Conservation (phyloP, 2,888 invertebrate species). For the Lymantria dispar region DNA sequence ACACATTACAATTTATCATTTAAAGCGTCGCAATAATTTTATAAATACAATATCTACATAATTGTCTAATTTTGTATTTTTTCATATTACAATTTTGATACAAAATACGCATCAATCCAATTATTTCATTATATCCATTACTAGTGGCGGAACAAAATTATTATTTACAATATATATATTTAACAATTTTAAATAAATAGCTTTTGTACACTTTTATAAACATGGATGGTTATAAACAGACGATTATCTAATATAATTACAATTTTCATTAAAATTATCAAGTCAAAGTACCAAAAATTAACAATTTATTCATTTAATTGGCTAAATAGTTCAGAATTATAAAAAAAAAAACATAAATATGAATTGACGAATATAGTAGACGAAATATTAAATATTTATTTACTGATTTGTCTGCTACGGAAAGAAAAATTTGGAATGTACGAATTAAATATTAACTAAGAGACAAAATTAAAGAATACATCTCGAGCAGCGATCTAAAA, state of each 20-base stretch:
- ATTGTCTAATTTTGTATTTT: slow-evolving; percentile 5
- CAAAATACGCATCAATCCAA: background rate
- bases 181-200: slow-evolving; percentile 19
- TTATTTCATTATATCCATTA: background rate
- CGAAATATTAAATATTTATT: too few relatives aligned
- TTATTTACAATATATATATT: slow-evolving; percentile 46
- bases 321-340: background rate
- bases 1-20: slow-evolving; percentile 2
- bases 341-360: background rate
- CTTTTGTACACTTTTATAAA: slow-evolving; percentile 18
- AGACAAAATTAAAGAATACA: background rate
- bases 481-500: background rate
- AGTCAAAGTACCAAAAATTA: slow-evolving; percentile 12
- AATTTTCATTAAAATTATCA: background rate
- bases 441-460: slow-evolving; percentile 30
- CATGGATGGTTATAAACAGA: slow-evolving; percentile 16
- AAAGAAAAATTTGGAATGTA: slow-evolving; percentile 63
- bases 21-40: slow-evolving; percentile 12
- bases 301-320: background rate
- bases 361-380: background rate
- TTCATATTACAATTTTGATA: background rate
- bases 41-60: background rate
- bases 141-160: background rate
- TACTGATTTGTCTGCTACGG: background rate
- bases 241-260: slow-evolving; percentile 10